Base-by-base conservation (phyloP, 2,113 vertebrate genomes). In the Indicator indicator region DNA sequence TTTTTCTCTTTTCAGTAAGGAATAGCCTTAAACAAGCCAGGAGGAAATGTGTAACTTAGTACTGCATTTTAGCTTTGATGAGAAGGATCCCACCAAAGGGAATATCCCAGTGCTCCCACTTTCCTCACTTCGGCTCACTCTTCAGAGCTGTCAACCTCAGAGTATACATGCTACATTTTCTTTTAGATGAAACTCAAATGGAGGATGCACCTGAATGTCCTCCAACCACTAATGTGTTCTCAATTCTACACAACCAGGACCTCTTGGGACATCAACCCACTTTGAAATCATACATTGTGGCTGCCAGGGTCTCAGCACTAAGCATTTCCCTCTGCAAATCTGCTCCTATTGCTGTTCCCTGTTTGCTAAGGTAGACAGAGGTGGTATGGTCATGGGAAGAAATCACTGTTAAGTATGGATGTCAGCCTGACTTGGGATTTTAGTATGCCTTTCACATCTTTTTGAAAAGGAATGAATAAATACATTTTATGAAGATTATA, bases 231-330 rank as follows among this genome's bases (percentile, higher is more conserved):
- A 50, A 63, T 6, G 12, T 30, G 32, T 55, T 71, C 89, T 78
- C 33, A 72, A 54, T 70, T 74, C 18, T n/a, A 74, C 30, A 74
- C 88, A 74, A 83, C 20, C 44, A 81, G 12, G 16, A 88, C 30
- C 52, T 83, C 48, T 68, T 48, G 0, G 0, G 73, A 77, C 38
- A 90, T 38, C 23, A 86, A 89, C 60, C 9, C 40, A 26, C 38
- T 82, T 58, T 71, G n/a, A 33, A 68, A 83, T 80, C 0, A 0
- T 5, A 4, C 4, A 0, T 30, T 46, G 8, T 42, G 56, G 69
- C 74, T 2, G 5, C 6, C 0, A 0, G 9, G 32, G 23, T 33
- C 72, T 72, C 54, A 81, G 48, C 33, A 38, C 38, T 16, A 32
- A 8, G 13, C 7, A 12, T 42, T 78, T 23, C 42, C 76, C 26